phyloP scores from a whole-genome alignment of 2,888 invertebrate species.

The Lycophotia porphyrea region DNA sequence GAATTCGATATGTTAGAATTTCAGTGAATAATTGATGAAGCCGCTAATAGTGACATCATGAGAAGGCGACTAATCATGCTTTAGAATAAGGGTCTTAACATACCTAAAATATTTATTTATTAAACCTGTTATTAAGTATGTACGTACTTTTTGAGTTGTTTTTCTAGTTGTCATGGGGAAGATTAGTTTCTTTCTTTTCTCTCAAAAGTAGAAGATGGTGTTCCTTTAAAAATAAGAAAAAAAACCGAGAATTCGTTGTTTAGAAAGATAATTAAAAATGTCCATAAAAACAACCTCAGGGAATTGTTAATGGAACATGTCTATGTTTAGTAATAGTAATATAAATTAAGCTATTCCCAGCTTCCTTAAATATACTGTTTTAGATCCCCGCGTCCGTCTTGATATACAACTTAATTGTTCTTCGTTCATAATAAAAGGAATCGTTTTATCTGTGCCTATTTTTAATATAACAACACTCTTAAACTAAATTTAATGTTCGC shows the following conservation, averaged over 20 bases:
- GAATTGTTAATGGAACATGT: background rate
- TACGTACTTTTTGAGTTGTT: background rate
- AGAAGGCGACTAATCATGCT: background rate
- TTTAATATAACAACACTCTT: slow-evolving; percentile 60
- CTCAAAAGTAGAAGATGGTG: background rate
- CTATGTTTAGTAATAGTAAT: background rate
- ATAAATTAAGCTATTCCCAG: background rate
- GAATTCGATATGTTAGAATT: slow-evolving; percentile 47
- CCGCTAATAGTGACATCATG: slow-evolving; percentile 13
- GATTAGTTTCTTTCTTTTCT: background rate
- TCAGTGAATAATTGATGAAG: slow-evolving; percentile 53
- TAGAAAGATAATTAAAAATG: background rate
- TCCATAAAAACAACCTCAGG: background rate
- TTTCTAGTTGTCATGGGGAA: background rate
- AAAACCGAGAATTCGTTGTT: accelerated
- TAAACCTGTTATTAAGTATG: background rate
- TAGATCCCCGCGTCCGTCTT: background rate
- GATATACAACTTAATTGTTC: slow-evolving; percentile 28
- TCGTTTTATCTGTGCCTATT: slow-evolving; percentile 38
- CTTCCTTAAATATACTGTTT: background rate
- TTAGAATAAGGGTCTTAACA: background rate
- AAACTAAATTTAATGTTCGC: slow-evolving; percentile 67
- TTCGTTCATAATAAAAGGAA: slow-evolving; percentile 28
- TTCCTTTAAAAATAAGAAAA: background rate
- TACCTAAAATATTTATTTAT: background rate